Evolutionary conservation across 1,140 invertebrate genomes (phyloP), one percentile per base, ranked within the genome.

Genomic region (Tetragnatha versicolor): DNA sequence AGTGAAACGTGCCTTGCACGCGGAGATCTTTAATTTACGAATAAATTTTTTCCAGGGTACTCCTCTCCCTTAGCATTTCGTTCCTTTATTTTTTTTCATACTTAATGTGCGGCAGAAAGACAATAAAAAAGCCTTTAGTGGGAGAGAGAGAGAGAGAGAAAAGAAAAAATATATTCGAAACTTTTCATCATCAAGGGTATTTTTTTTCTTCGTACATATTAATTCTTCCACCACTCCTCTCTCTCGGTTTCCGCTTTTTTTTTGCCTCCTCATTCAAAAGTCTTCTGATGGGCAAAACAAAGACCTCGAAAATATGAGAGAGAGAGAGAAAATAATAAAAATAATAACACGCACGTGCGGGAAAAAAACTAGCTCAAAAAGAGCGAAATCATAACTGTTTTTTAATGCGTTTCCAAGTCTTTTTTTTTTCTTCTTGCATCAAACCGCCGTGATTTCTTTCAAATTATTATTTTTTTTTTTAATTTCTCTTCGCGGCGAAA

Each of bases 391-490:
- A 77, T 77, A 77, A 77, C 73, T 77, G 73, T 77, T 77, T 77
- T 77, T 77, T 77, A 77, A 77, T 77, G 73, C 73, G 73, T 77
- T 77, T 77, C 47, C n/a, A 9, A 49, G 14, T 63, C 63, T n/a
- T 63, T 63, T 63, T 63, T 75, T 61, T 27, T 49, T 47, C 31
- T 6, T 20, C 14, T 65, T 31, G 10, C 22, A 33, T 66, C 73
- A 14, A 49, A 42, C 35, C 5, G 31, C 73, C 60, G 47, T 33
- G 45, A 73, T 61, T 73, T 47, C 35, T 73, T 72, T 39, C 35
- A 31, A 69, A 69, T 29, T 58, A 58, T 35, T 65, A 70, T n/a
- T 55, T 55, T 20, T 55, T 55, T 70, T 55, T 12, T 12, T n/a
- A 70, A 75, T 61, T 75, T 75, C 49, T 69, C 45, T 45, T 60